Conservation (phyloP, 2,113 vertebrate species). For the Prinia subflava region DNA sequence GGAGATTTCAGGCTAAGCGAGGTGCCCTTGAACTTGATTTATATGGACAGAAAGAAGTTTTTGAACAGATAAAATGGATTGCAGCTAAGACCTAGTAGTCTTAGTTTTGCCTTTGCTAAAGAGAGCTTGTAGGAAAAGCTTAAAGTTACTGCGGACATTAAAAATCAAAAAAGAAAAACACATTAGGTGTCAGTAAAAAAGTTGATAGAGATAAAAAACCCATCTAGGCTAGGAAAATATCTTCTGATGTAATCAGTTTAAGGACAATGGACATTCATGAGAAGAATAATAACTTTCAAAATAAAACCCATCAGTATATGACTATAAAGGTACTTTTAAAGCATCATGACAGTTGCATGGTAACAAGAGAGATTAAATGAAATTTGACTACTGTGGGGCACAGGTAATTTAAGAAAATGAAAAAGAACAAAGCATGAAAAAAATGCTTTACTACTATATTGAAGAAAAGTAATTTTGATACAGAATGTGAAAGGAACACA, state of each 20-base stretch:
- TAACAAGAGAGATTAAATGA: background rate
- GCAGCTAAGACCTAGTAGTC: background rate
- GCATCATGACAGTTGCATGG: background rate
- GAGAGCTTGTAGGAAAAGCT: background rate
- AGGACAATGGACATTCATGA: background rate
- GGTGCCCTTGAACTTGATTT: background rate
- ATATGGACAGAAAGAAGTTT: background rate
- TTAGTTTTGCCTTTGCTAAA: background rate
- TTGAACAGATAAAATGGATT: background rate
- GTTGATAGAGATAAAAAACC: background rate
- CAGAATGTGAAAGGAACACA: background rate
- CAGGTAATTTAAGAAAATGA: background rate
- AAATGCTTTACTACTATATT: background rate
- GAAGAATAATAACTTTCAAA: background rate
- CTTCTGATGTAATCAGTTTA: background rate
- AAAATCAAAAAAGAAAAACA: background rate
- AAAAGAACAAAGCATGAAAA: background rate
- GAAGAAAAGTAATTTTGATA: background rate
- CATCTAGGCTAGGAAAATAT: background rate
- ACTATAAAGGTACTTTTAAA: background rate
- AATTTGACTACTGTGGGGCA: background rate
- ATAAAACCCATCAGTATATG: background rate
- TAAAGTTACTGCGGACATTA: background rate
- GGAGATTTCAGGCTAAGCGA: background rate
- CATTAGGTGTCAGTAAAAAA: background rate